These are phyloP conservation scores for Drosophila ananassae DNA, from an alignment of 1,140 invertebrate genomes.

Conservation along the genomic window DNA sequence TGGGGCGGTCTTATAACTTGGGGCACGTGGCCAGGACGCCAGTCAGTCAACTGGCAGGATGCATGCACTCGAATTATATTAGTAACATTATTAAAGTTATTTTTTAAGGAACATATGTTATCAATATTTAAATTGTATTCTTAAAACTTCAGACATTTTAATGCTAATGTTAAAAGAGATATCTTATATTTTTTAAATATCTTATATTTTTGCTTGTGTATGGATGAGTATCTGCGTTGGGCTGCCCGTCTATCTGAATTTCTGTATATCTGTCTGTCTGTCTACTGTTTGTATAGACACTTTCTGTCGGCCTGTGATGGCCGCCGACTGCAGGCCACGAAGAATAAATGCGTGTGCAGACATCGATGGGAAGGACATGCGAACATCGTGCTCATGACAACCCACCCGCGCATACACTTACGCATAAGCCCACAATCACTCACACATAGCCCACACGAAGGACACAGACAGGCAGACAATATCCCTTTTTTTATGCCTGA, in stretches of 20 bases:
- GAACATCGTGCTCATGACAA: conserved; percentile 50
- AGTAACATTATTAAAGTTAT: no score
- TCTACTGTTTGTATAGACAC: conserved; percentile 49
- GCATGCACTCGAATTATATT: conserved; percentile 13
- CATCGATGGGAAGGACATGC: conserved; percentile 35
- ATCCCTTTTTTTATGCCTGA: conserved; percentile 79
- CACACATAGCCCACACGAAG: not conserved
- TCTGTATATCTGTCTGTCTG: conserved; percentile 15
- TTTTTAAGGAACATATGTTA: not conserved
- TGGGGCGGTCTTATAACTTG: conserved; percentile 27
- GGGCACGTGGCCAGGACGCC: conserved; percentile 52
- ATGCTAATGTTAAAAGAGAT: not conserved
- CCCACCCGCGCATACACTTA: conserved; percentile 18
- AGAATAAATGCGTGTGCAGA: conserved; percentile 51
- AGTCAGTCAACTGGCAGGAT: conserved; percentile 45
- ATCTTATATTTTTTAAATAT: not conserved
- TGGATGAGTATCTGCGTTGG: conserved; percentile 8
- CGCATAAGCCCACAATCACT: conserved; percentile 22
- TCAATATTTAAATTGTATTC: not conserved
- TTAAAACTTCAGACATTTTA: not conserved
- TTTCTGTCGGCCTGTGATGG: conserved; percentile 50
- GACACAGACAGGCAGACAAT: conserved; percentile 48
- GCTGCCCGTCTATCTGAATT: conserved; percentile 17
- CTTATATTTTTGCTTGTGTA: conserved; percentile 6
- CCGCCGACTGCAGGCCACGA: conserved; percentile 40